Percentiles rank a stretch among this genome's conserved stretches.
Evolutionary conservation across 2,888 invertebrate species (phyloP).

Genomic region (Glaucopsyche alexis): DNA sequence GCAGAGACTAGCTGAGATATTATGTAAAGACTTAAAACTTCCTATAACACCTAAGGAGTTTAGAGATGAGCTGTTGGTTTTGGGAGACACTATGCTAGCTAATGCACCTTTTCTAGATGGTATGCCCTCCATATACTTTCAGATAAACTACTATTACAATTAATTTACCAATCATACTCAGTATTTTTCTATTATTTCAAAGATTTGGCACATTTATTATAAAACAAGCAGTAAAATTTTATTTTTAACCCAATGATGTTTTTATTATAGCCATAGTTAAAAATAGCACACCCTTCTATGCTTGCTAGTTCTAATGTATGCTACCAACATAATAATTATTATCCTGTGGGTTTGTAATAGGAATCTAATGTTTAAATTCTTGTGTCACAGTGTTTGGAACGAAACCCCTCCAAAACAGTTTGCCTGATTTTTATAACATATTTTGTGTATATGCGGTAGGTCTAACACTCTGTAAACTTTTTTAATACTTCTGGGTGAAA

Average conservation of each 20-base stretch:
- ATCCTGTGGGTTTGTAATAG: background rate
- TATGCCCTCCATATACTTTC: constrained; percentile 48
- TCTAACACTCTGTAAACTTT: too few species aligned
- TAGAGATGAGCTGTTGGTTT: constrained; percentile 77
- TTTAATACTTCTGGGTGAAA: too few species aligned
- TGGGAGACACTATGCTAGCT: constrained; percentile 82
- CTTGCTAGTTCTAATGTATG: background rate
- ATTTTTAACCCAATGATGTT: too few species aligned
- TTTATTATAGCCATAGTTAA: too few species aligned
- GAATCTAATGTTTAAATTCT: background rate
- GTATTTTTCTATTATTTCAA: too few species aligned
- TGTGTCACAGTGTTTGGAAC: background rate
- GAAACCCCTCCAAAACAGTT: background rate
- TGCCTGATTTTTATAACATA: too few species aligned
- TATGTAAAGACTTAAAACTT: constrained; percentile 83
- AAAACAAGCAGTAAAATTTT: too few species aligned
- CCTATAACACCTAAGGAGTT: constrained; percentile 85
- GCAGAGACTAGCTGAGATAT: constrained; percentile 83
- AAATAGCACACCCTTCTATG: background rate
- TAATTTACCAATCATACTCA: background rate
- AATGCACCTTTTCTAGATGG: constrained; percentile 85
- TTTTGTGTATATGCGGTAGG: too few species aligned
- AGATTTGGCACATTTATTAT: too few species aligned
- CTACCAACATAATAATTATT: background rate
- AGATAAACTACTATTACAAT: background rate